Evolutionary conservation across 2,888 invertebrate genomes (phyloP).

Genomic region (Balanococcus diminutus): DNA sequence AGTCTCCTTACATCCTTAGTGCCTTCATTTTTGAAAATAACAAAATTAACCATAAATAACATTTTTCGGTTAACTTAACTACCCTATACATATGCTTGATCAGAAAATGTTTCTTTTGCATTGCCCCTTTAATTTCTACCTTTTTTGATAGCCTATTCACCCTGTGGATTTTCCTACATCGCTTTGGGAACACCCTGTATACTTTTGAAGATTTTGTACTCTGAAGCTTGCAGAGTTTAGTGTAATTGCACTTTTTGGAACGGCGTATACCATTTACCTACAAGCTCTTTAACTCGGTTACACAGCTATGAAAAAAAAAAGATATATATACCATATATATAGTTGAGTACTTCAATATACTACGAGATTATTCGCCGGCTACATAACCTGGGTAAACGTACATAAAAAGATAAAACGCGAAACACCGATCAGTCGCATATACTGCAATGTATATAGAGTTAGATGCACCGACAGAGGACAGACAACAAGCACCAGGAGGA

Average conservation of each 20-base stretch:
- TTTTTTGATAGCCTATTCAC: no score
- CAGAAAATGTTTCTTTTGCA: no score
- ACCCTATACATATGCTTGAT: no score
- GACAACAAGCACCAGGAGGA: background rate
- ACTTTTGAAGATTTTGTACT: background rate
- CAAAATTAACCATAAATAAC: no score
- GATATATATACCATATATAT: background rate
- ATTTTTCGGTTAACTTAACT: no score
- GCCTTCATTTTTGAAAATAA: no score
- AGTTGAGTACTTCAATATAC: background rate
- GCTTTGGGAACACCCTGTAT: background rate
- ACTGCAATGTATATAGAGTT: background rate
- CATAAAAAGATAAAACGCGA: constrained; percentile 6
- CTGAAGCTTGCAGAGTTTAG: background rate
- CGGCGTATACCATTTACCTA: background rate
- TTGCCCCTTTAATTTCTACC: no score
- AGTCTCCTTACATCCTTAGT: no score
- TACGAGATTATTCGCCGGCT: background rate
- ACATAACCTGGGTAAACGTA: background rate
- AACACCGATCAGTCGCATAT: background rate
- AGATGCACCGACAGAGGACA: background rate
- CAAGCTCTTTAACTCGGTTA: background rate
- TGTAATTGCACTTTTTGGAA: background rate
- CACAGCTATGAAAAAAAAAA: background rate
- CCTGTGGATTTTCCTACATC: no score